These are phyloP conservation scores for Meiosimyza decipiens DNA, from an alignment of 2,888 invertebrate genomes.

Conservation along the genomic window DNA sequence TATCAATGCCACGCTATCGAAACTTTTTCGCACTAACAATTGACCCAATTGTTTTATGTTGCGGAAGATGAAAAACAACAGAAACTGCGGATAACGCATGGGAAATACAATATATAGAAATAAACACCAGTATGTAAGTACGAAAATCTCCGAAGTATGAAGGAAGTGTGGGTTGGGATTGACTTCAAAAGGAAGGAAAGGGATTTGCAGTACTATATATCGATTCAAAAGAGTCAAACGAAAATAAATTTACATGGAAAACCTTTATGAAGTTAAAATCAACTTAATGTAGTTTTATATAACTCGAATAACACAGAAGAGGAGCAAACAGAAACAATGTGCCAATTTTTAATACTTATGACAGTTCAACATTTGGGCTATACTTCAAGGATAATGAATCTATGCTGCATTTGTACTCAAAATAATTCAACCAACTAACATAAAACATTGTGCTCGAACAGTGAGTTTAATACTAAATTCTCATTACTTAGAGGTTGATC, in stretches of 20 bases:
- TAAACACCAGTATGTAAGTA: slow-evolving; percentile 36
- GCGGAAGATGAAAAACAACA: slow-evolving; percentile 49
- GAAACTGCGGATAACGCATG: background rate
- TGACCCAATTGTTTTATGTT: slow-evolving; percentile 62
- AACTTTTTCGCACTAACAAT: slow-evolving; percentile 50
- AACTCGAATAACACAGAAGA: too few relatives aligned
- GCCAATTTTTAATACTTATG: too few relatives aligned
- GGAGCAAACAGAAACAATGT: too few relatives aligned
- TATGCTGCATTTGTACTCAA: too few relatives aligned
- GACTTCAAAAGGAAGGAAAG: background rate
- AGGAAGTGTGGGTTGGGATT: background rate
- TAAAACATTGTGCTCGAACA: too few relatives aligned
- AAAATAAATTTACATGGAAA: background rate
- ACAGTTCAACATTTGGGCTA: too few relatives aligned
- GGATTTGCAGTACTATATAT: background rate
- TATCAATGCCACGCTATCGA: slow-evolving; percentile 24
- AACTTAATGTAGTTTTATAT: background rate
- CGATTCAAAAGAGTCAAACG: too few relatives aligned
- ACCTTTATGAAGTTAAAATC: background rate
- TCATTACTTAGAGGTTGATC: too few relatives aligned
- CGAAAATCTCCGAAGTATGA: background rate
- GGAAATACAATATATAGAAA: slow-evolving; percentile 38
- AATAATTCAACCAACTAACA: too few relatives aligned
- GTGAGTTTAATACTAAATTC: too few relatives aligned
- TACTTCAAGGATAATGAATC: too few relatives aligned